Evolutionary conservation across 2,113 vertebrate genomes (phyloP), one percentile per base, ranked within the genome.

Genomic region (Osmerus mordax): DNA sequence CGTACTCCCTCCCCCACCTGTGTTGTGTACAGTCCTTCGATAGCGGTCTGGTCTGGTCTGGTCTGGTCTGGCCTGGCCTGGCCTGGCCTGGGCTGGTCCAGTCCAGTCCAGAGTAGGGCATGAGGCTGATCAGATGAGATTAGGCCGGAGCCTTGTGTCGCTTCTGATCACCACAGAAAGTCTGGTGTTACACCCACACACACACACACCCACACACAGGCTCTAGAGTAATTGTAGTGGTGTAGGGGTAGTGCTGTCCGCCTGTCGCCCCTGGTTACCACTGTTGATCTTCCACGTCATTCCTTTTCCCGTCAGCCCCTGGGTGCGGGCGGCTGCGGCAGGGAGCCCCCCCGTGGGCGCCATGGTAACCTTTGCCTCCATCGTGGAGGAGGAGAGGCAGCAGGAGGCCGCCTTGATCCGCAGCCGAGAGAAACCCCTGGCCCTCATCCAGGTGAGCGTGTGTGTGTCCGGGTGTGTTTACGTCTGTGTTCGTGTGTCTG

Each of bases 351-450:
- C 93, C 7, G 68, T 84, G 60, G 86, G 82, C 29, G 83, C 90
- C 2, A 91, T 91, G 18, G 88, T 97, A 77, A 95, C 95, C 73
- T 99, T 99, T 79, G 95, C 97, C 56, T 92, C 95, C 62, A 99
- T 99, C 21, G 89, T 99, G 74, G 96, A 99, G 80, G 96, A 99
- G 77, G 96, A 97, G 78, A 93, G 92, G 70, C 93, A 97, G 78
- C 97, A 98, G 86, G 95, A 99, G 88, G 97, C 96, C 0, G 97
- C 97, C 2, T 91, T 98, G 63, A 92, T 96, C 84, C 93, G 95
- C 81, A 98, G 95, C 81, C 93, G 97, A 78, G 97, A 98, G 83
- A 99, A 98, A 82, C 96, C 96, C 32, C 92, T 99, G 89, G 96
- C 96, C 0, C 91, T 98, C 82, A 98, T 99, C 84, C 97, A 98